Evolutionary conservation across 2,888 invertebrate species (phyloP).

Genomic region (Eupeodes luniger): DNA sequence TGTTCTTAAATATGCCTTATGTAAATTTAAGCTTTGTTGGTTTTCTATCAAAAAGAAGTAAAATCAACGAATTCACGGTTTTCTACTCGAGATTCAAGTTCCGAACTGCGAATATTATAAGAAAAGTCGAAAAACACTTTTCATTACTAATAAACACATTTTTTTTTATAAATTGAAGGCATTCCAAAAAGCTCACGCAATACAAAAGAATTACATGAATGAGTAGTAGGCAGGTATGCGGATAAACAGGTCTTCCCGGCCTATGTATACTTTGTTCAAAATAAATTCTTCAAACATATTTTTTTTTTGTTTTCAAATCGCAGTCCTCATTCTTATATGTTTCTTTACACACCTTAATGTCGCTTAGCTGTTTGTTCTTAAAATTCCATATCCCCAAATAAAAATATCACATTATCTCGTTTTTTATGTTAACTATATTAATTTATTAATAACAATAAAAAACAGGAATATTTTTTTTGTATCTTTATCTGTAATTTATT

Average conservation of each 20-base stretch:
- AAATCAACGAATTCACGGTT: too few relatives aligned
- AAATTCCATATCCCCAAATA: constrained; percentile 46
- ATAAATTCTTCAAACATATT: constrained; percentile 10
- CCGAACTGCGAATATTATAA: background rate
- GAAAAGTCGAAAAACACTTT: background rate
- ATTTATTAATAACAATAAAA: constrained; percentile 74
- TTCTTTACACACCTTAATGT: constrained; percentile 1
- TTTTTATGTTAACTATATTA: constrained; percentile 69
- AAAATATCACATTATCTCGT: constrained; percentile 61
- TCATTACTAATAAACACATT: too few relatives aligned
- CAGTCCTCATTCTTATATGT: background rate
- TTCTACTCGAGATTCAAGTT: too few relatives aligned
- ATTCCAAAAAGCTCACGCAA: constrained; percentile 68
- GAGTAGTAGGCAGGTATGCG: constrained; percentile 37
- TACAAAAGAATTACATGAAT: constrained; percentile 52
- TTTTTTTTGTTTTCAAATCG: background rate
- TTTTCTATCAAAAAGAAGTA: too few relatives aligned
- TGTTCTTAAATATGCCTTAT: too few relatives aligned
- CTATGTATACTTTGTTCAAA: constrained; percentile 31
- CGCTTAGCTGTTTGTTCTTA: constrained; percentile 38
- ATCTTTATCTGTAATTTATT: constrained; percentile 53
- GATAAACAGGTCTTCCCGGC: constrained; percentile 63
- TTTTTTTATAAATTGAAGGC: constrained; percentile 35
- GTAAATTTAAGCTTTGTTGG: too few relatives aligned
- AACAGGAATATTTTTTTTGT: constrained; percentile 65